Percentiles rank a stretch among this genome's conserved stretches.
These are phyloP conservation scores for Forpus xanthops DNA, from an alignment of 2,797 vertebrate species.

Conservation along the genomic window DNA sequence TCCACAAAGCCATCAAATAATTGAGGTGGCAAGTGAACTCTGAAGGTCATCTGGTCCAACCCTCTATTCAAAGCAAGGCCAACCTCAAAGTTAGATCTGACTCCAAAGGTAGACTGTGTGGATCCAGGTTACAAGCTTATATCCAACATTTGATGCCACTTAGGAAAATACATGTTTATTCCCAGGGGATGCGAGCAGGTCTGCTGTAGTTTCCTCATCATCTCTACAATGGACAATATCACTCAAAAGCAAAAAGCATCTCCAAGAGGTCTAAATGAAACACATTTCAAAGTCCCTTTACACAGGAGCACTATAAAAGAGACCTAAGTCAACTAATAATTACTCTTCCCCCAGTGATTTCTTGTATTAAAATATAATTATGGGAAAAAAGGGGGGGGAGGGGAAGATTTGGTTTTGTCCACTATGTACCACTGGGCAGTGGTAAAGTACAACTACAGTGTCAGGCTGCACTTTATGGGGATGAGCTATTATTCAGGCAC, in stretches of 20 bases:
- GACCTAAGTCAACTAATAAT: neutral
- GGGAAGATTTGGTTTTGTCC: constrained; percentile 55
- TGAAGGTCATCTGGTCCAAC: neutral
- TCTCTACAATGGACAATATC: neutral
- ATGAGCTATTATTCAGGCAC: constrained; percentile 74
- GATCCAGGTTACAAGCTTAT: neutral
- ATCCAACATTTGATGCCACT: neutral
- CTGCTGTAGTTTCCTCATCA: neutral
- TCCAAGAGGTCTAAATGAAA: constrained; percentile 1
- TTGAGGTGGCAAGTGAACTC: neutral
- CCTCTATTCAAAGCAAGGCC: neutral
- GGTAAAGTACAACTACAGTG: constrained; percentile 74
- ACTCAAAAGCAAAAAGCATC: neutral
- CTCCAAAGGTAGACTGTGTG: neutral
- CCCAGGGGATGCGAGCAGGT: neutral
- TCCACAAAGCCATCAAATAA: neutral
- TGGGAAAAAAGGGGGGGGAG: neutral
- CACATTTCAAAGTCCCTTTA: neutral
- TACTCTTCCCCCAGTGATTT: neutral
- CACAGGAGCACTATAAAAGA: neutral
- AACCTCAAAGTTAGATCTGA: neutral
- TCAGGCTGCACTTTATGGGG: constrained; percentile 61
- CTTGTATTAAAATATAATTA: constrained; percentile 67
- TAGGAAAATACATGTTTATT: neutral
- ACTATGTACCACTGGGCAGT: constrained; percentile 54